A percentile compares a stretch with the other conserved stretches of the same genome.
Conservation (phyloP, 2,113 vertebrate genomes). For the Stictonetta naevosa region DNA sequence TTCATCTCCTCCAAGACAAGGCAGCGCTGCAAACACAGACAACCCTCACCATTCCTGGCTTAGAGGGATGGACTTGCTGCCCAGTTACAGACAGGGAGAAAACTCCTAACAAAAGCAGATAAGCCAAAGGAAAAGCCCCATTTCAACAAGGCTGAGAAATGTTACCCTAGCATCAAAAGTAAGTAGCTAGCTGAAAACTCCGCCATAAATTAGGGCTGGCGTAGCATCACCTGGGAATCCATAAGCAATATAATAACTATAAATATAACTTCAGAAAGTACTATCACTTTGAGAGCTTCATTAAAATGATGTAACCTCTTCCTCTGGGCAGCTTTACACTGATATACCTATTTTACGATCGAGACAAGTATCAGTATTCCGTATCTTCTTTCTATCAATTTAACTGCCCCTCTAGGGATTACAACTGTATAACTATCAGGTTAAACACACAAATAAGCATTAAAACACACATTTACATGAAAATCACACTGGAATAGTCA, state of each 20-base stretch:
- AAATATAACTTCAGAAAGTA: background rate
- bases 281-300: background rate
- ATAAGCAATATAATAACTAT: background rate
- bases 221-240: background rate
- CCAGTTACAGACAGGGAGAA: background rate
- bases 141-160: background rate
- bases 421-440: background rate
- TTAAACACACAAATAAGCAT: background rate
- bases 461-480: background rate
- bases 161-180: background rate
- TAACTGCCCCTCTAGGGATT: background rate
- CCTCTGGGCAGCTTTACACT: background rate
- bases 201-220: background rate
- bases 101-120: background rate
- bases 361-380: background rate
- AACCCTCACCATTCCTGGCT: background rate
- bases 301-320: background rate
- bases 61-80: background rate
- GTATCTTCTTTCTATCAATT: background rate
- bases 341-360: background rate
- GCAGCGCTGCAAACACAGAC: background rate
- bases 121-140: background rate
- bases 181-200: background rate
- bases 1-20: background rate
- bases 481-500: background rate